phyloP scores from a whole-genome alignment of 2,888 invertebrate genomes.

The Drosophila anomelani region DNA sequence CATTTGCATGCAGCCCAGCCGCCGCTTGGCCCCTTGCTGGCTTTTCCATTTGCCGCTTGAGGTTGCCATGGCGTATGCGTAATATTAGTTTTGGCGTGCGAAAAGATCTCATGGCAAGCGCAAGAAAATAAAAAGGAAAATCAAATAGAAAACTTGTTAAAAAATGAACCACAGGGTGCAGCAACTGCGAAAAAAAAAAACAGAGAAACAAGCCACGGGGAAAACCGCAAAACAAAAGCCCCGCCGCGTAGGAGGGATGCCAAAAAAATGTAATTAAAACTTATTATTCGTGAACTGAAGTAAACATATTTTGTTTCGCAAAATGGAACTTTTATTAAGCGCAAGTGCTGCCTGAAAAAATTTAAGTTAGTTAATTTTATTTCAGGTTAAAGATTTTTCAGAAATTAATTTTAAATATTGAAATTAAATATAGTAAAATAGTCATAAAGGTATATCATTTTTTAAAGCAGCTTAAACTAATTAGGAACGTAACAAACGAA shows the following conservation, averaged over 20 bases:
- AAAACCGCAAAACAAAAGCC: constrained; percentile 22
- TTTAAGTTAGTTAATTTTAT: not conserved
- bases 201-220: constrained; percentile 1
- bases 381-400: not conserved
- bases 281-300: constrained; percentile 26
- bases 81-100: constrained; percentile 61
- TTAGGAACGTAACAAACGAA: not conserved
- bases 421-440: not conserved
- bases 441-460: too few species aligned
- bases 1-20: constrained; percentile 57
- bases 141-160: constrained; percentile 26
- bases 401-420: too few species aligned
- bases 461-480: not conserved
- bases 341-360: not conserved
- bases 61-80: constrained; percentile 62
- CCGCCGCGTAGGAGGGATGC: not conserved
- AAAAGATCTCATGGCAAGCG: constrained; percentile 32
- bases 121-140: constrained; percentile 23
- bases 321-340: not conserved
- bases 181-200: constrained; percentile 12
- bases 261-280: constrained; percentile 30
- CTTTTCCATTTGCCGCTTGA: constrained; percentile 17
- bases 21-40: not conserved
- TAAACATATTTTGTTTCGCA: constrained; percentile 9
- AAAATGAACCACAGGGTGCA: constrained; percentile 12